A percentile compares a stretch with the other conserved stretches of the same genome.
Evolutionary conservation across 1,140 invertebrate genomes (phyloP).

Genomic region (Mya arenaria): DNA sequence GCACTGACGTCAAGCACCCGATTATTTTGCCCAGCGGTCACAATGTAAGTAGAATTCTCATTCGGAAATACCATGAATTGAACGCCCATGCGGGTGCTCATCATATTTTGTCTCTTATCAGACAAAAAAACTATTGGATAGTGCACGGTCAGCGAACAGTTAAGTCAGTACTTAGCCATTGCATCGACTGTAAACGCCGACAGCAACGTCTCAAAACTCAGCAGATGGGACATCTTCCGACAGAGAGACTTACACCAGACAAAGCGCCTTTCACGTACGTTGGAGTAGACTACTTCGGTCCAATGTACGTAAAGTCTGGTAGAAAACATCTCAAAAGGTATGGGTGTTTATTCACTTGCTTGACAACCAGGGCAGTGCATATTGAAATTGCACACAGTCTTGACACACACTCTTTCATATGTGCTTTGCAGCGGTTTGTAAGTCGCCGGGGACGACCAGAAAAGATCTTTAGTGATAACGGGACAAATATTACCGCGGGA

Average conservation of each 20-base stretch:
- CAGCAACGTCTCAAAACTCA: background rate
- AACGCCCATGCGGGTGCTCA: slow-evolving; percentile 15
- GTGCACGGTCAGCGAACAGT: slow-evolving; percentile 1
- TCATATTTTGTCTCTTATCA: slow-evolving; percentile 1
- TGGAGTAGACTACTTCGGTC: slow-evolving; percentile 49
- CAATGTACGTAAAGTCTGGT: slow-evolving; percentile 40
- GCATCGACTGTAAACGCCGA: slow-evolving; percentile 10
- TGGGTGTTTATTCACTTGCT: slow-evolving; percentile 52
- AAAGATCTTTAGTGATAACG: slow-evolving; percentile 22
- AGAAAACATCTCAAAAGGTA: slow-evolving; percentile 46
- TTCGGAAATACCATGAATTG: slow-evolving; percentile 3
- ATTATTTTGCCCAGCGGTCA: slow-evolving; percentile 26
- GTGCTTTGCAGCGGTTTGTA: slow-evolving; percentile 42
- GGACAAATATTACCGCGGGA: slow-evolving; percentile 52
- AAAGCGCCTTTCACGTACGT: slow-evolving; percentile 39
- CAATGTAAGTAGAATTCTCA: background rate
- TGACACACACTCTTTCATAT: slow-evolving; percentile 55
- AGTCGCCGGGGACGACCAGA: slow-evolving; percentile 20
- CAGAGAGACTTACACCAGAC: slow-evolving; percentile 17
- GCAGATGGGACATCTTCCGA: slow-evolving; percentile 34
- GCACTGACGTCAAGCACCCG: slow-evolving; percentile 12
- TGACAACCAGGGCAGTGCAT: slow-evolving; percentile 44
- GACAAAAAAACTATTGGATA: slow-evolving; percentile 49
- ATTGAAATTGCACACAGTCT: slow-evolving; percentile 55
- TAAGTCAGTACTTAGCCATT: background rate